Conservation (phyloP, 2,113 vertebrate genomes). For the Nesogale talazaci region DNA sequence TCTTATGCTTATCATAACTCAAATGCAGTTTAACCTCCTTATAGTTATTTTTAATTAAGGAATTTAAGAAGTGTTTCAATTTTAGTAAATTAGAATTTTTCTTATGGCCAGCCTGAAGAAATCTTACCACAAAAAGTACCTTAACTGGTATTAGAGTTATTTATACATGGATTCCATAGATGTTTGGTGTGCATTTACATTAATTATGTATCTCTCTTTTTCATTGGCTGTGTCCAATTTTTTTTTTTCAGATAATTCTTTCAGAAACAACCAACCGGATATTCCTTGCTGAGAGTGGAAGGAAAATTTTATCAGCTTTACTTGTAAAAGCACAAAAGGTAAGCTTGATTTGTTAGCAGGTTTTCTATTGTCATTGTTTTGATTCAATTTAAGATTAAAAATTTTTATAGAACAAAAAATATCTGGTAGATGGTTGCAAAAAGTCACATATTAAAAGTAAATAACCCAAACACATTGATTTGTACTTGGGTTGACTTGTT, state of each 20-base stretch:
- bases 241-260: conserved; percentile 90
- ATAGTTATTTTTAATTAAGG: conserved; percentile 25
- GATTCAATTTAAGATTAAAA: conserved; percentile 33
- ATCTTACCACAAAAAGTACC: background rate
- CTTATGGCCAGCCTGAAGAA: background rate
- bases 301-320: conserved; percentile 95
- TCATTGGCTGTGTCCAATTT: background rate
- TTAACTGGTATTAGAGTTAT: background rate
- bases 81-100: background rate
- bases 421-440: conserved; percentile 6
- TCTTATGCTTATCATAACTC: conserved; percentile 53
- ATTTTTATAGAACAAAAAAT: conserved; percentile 7
- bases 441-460: background rate
- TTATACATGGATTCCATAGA: background rate
- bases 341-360: conserved; percentile 66
- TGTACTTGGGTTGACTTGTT: conserved; percentile 4
- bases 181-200: background rate
- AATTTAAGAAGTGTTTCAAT: conserved; percentile 7
- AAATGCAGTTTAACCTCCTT: conserved; percentile 20
- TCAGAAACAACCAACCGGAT: conserved; percentile 91
- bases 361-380: conserved; percentile 41
- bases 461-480: background rate
- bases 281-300: conserved; percentile 95
- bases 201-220: conserved; percentile 1
- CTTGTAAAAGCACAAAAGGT: conserved; percentile 95